Evolutionary conservation across 1,140 invertebrate genomes (phyloP).

Genomic region (Apis dorsata): DNA sequence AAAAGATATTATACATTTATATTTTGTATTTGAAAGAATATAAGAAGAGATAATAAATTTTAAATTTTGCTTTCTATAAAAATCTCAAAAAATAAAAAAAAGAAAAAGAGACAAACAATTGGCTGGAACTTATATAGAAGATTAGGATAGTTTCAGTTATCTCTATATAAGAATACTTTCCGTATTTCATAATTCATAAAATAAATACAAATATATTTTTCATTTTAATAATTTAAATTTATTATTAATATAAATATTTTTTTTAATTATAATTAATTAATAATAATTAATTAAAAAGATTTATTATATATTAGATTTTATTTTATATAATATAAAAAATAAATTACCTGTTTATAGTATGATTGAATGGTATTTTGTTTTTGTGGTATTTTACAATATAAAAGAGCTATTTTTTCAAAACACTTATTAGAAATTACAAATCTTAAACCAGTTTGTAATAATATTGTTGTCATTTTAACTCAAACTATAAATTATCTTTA

Average conservation of each 20-base stretch:
- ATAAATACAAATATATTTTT: not conserved
- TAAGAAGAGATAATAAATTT: no score
- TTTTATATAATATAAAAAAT: no score
- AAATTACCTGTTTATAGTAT: conserved; percentile 48
- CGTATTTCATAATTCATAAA: not conserved
- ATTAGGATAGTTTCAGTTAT: not conserved
- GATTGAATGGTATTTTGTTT: conserved; percentile 6
- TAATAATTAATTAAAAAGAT: not conserved
- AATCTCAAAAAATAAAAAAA: no score
- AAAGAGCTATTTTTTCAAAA: conserved; percentile 52
- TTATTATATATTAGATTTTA: not conserved
- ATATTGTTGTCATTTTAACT: conserved; percentile 61
- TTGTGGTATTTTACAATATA: conserved; percentile 16
- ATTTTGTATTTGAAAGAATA: no score
- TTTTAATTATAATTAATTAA: not conserved
- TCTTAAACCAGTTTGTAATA: conserved; percentile 60
- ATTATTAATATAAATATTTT: not conserved
- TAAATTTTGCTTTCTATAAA: no score
- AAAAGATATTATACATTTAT: no score
- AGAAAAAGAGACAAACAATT: no score
- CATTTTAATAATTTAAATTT: not conserved
- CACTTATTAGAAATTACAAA: conserved; percentile 38
- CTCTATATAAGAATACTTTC: not conserved
- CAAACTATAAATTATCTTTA: not conserved
- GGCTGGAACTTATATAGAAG: not conserved